A percentile compares a stretch with the other conserved stretches of the same genome.
phyloP scores from a whole-genome alignment of 2,113 vertebrate species.

The Ovis aries region DNA sequence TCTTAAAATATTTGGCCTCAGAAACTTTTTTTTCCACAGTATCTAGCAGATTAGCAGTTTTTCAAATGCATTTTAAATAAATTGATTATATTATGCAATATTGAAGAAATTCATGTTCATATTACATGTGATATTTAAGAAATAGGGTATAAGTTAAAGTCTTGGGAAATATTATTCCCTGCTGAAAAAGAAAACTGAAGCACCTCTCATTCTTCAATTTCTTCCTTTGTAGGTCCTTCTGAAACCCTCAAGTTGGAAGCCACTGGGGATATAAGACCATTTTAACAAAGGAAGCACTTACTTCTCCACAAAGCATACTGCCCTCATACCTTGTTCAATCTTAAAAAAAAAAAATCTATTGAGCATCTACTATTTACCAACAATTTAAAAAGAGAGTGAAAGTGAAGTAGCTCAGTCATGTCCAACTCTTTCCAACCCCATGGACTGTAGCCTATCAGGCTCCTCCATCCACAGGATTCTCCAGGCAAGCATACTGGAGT shows the following conservation, averaged over 20 bases:
- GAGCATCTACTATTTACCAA: neutral
- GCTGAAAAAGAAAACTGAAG: neutral
- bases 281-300: neutral
- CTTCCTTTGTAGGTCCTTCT: neutral
- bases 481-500: neutral
- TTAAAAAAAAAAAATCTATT: neutral
- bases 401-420: neutral
- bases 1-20: neutral
- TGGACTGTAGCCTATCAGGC: neutral
- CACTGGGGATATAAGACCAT: neutral
- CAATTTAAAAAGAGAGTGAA: neutral
- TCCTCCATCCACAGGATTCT: neutral
- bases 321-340: neutral
- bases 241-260: neutral
- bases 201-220: neutral
- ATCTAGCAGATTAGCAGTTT: neutral
- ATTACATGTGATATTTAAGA: neutral
- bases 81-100: neutral
- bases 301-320: neutral
- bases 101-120: neutral
- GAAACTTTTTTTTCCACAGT: neutral
- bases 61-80: neutral
- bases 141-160: neutral
- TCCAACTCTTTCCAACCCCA: neutral
- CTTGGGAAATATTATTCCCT: neutral